phyloP scores from a whole-genome alignment of 2,113 vertebrate genomes.

The Helogale parvula region DNA sequence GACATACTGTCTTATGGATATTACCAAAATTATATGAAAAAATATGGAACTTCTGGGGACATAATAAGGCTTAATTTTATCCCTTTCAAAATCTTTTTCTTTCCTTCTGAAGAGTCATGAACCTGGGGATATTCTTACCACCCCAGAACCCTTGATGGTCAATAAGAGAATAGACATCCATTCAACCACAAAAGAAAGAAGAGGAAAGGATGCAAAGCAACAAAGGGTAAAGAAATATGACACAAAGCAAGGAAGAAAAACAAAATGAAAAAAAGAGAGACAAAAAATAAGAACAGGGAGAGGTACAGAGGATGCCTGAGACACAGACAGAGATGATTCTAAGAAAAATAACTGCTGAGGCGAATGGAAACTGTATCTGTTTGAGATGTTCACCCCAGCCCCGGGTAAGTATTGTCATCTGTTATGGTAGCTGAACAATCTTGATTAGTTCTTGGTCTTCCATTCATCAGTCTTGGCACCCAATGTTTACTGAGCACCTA shows the following conservation, averaged over 20 bases:
- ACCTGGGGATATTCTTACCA: neutral
- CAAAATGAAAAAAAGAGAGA: neutral
- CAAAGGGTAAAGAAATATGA: neutral
- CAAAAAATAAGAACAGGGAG: neutral
- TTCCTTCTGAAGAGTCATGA: neutral
- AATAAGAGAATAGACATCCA: neutral
- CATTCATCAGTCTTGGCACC: neutral
- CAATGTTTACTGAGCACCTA: neutral
- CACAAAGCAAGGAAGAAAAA: neutral
- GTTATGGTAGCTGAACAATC: neutral
- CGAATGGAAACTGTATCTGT: neutral
- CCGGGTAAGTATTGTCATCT: neutral
- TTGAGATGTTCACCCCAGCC: neutral
- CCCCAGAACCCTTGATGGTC: neutral
- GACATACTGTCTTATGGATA: neutral
- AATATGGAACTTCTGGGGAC: neutral
- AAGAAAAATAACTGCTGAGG: neutral
- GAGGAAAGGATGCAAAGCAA: neutral
- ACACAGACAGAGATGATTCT: neutral
- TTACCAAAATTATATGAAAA: neutral
- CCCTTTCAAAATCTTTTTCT: neutral
- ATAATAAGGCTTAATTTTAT: neutral
- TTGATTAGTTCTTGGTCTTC: neutral
- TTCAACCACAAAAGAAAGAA: neutral
- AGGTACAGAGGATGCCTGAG: neutral